Base-by-base conservation (phyloP, 1,140 invertebrate genomes). In the Bombus impatiens region DNA sequence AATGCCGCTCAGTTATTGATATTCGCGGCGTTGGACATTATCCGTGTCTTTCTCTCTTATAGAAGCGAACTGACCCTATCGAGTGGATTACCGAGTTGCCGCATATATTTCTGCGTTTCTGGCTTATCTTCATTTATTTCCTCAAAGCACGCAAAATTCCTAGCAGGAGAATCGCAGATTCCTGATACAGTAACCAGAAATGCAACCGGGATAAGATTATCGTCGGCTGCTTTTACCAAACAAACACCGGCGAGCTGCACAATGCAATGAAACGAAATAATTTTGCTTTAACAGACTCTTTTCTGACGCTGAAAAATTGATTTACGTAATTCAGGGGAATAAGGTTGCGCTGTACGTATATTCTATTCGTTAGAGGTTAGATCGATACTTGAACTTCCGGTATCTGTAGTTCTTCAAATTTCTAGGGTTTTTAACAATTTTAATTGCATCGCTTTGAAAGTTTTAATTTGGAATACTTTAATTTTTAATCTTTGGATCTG, bases 1-100 rank as follows among this genome's bases (percentile, higher is more conserved):
- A 5, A 8, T n/a, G 47, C 35, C 32, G 82, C 78, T 78, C 65
- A 35, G n/a, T 70, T 84, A 78, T 84, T 78, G 65, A 84, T 78
- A 84, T 76, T 62, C 25, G 10, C 15, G 2, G 9, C 81, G 32
- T 65, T 72, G 25, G 12, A n/a, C 62, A 22, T 62, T 75, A 32
- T 18, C 22, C 67, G 1, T 47, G 15, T 47, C 40, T 79, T 62
- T 62, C 40, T 25, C 28, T 65, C 12, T 32, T 22, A 53, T 22
- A 40, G 13, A 42, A 42, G n/a, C 42, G n/a, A 15, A 35, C n/a
- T 22, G 13, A 37, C 47, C 32, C n/a, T 68, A 79, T 68, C 42
- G n/a, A 68, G 22, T 18, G 42, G 40, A 44, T 67, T 65, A 44
- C 53, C 57, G 37, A 76, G n/a, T n/a, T n/a, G 9, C 10, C 15